Base-by-base conservation (phyloP, 2,888 invertebrate genomes). In the Hetaerina titia region DNA sequence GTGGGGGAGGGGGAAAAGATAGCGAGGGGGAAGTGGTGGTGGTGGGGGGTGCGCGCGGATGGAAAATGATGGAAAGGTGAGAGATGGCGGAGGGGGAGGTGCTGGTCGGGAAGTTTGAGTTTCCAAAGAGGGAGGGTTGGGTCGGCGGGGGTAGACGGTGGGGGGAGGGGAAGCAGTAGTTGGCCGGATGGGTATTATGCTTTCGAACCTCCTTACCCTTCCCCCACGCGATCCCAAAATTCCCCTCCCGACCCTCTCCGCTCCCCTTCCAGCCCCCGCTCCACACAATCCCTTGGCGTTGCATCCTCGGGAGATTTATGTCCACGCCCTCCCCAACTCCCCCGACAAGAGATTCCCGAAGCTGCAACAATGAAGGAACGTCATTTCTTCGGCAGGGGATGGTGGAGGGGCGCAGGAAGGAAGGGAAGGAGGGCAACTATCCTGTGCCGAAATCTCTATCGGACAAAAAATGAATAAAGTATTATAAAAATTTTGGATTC, bases 251-350 rank as follows among this genome's bases (percentile, higher is more conserved):
- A 31, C 69, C 69, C 19, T n/a, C 69, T 69, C 69, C n/a, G 4
- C 69, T 17, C n/a, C 69, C 69, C n/a, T 7, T 22, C 69, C 45
- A 45, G 22, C 22, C 64, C 19, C 69, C 69, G 17, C 7, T 69
- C 7, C 69, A 0, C 69, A 7, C 19, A 81, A 13, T 81, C 81
- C 81, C 81, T 81, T 31, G 81, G 81, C 69, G 92, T 57, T 92
- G 92, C 92, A 92, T 92, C 57, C 92, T 64, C 90, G 31, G 56
- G 92, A 92, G 92, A 92, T 92, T 92, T 92, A 92, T 92, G 92
- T 69, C 69, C 31, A 25, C 81, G 69, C 31, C 31, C 81, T 31
- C 31, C n/a, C 69, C 15, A n/a, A 22, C 69, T n/a, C 69, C 69
- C 90, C 90, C 60, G 31, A 58, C 22, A 69, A 69, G 63, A 90